Conservation (phyloP, 2,888 invertebrate genomes). For the Zhuqinia jingwanae region DNA sequence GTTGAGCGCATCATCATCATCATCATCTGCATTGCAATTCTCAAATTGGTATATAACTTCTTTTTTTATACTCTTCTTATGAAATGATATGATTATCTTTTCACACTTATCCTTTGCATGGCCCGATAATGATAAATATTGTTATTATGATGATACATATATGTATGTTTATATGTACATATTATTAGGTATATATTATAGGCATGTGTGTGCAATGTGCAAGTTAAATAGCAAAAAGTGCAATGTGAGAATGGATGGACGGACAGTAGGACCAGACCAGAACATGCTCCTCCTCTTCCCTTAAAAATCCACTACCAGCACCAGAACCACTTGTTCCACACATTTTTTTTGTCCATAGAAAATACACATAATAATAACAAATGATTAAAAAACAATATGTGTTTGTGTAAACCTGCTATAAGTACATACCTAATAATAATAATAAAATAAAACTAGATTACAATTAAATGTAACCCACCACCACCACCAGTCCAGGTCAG, state of each 20-base stretch:
- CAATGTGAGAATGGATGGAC: too few relatives aligned
- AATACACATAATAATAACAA: background rate
- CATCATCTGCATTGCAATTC: background rate
- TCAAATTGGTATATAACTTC: background rate
- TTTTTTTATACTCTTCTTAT: too few relatives aligned
- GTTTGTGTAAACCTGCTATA: too few relatives aligned
- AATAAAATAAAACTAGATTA: too few relatives aligned
- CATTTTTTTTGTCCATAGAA: conserved; percentile 12
- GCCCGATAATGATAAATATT: background rate
- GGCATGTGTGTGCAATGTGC: too few relatives aligned
- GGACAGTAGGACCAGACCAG: conserved; percentile 1
- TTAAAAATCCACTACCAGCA: conserved; percentile 38
- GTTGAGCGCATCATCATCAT: background rate
- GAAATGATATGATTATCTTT: too few relatives aligned
- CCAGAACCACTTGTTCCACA: conserved; percentile 40
- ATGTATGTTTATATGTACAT: background rate
- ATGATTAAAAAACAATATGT: conserved; percentile 1
- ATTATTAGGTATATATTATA: too few relatives aligned
- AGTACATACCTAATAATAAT: too few relatives aligned
- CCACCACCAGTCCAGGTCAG: too few relatives aligned
- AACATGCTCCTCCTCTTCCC: conserved; percentile 48
- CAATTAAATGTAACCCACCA: background rate
- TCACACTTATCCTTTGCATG: background rate
- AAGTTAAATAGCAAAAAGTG: too few relatives aligned
- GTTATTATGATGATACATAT: background rate